Evolutionary conservation across 2,888 invertebrate genomes (phyloP).

Genomic region (Melanostoma scalare): DNA sequence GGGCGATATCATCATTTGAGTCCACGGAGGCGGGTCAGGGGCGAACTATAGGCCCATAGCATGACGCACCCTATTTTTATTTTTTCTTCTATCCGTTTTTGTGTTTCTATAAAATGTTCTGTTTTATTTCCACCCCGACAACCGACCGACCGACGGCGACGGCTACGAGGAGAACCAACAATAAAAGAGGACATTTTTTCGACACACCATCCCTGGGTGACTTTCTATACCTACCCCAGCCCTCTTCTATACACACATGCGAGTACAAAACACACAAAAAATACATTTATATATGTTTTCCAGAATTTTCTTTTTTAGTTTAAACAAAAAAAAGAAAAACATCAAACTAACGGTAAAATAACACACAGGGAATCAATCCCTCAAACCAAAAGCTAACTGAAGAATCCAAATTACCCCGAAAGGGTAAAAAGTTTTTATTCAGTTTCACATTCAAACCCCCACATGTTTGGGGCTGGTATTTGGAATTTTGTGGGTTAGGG

Average conservation of each 20-base stretch:
- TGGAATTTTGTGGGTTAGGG: conserved; percentile 5
- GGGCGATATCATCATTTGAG: conserved; percentile 61
- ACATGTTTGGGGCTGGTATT: conserved; percentile 31
- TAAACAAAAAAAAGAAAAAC: conserved; percentile 42
- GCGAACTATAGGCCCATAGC: conserved; percentile 45
- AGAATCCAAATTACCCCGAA: conserved; percentile 68
- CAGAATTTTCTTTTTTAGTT: conserved; percentile 46
- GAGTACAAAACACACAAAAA: conserved; percentile 27
- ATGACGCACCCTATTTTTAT: conserved; percentile 64
- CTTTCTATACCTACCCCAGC: conserved; percentile 19
- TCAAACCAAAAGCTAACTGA: conserved; percentile 48
- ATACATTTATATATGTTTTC: not conserved
- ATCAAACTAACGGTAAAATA: conserved; percentile 66
- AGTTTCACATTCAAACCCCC: not conserved
- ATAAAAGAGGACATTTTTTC: conserved; percentile 65
- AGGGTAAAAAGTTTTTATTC: conserved; percentile 50
- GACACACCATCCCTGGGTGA: conserved; percentile 46
- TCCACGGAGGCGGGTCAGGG: conserved; percentile 49
- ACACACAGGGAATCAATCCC: conserved; percentile 65
- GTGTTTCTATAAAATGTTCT: conserved; percentile 20
- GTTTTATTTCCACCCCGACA: conserved; percentile 15
- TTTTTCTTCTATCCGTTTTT: conserved; percentile 21
- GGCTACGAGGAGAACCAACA: conserved; percentile 42
- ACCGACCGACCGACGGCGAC: not conserved
- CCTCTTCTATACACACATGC: conserved; percentile 1